phyloP scores from a whole-genome alignment of 1,140 invertebrate genomes.

The Manduca sexta region DNA sequence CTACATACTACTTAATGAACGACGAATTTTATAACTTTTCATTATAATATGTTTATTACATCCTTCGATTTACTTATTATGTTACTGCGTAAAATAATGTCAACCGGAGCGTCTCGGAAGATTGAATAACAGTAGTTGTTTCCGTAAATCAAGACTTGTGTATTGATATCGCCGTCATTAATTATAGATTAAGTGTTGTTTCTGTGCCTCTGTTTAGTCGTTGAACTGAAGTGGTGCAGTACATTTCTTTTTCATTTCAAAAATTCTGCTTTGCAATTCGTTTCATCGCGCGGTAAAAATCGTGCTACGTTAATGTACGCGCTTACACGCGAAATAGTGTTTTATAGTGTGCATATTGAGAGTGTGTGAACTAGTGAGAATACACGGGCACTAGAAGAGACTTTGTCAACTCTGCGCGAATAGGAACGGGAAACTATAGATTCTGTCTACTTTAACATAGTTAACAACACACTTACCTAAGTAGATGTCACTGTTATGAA shows the following conservation, averaged over 20 bases:
- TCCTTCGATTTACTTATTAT: not conserved
- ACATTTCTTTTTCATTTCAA: no score
- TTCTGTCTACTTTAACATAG: conserved; percentile 18
- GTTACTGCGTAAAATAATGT: conserved; percentile 1
- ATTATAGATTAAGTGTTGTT: not conserved
- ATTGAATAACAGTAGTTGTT: conserved; percentile 16
- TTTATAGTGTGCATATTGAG: no score
- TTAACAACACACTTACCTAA: conserved; percentile 16
- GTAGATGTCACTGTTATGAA: conserved; percentile 23
- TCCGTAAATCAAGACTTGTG: conserved; percentile 22
- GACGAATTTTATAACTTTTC: conserved; percentile 10
- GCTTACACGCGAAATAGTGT: no score
- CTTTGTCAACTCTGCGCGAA: conserved; percentile 8
- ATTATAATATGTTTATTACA: not conserved
- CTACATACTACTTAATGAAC: conserved; percentile 18
- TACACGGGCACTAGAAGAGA: no score
- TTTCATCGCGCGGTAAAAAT: no score
- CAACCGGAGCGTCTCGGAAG: conserved; percentile 10
- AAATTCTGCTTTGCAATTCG: no score
- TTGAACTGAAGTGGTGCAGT: not conserved
- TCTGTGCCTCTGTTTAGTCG: not conserved
- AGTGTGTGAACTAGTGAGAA: no score
- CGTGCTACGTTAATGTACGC: no score
- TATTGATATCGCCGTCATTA: conserved; percentile 12
- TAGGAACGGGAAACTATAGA: conserved; percentile 14